Base-by-base conservation (phyloP, 92 coral and sea anemone species). In the Porites evermanni region DNA sequence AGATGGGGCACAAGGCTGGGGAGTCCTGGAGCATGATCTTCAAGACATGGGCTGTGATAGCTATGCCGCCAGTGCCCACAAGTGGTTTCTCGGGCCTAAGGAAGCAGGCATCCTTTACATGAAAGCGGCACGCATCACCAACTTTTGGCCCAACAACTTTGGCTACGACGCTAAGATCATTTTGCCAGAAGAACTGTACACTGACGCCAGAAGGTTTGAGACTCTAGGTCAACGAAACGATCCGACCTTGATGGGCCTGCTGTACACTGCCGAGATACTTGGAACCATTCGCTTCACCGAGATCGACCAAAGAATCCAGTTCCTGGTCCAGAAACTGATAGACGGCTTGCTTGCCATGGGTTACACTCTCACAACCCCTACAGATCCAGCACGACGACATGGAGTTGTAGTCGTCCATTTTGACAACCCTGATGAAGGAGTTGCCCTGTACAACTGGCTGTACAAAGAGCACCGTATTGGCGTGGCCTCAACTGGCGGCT, bases 1-100 rank as follows among this genome's bases (percentile, higher is more conserved):
- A 10, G 96, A 93, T 73, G 96, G 94, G 6, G 96, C 96, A 1
- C 92, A 88, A 53, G 65, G 83, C 17, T 93, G 96, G 96, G 96
- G 96, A 0, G 68, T 70, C 0, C 12, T 93, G 64, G 26, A 74
- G 23, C 86, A 72, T 24, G 86, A 93, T 88, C 84, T 93, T 16
- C 17, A 26, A n/a, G 79, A 75, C 64, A 75, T 93, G 79, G 83
- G 78, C 71, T 93, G 96, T 54, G 96, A 93, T 76, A 93, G 95
- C 84, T 81, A 24, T 79, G 1, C 85, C 59, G 96, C 75, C 1
- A 78, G 91, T 4, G 53, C 84, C 32, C 96, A 93, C 90, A 93
- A 93, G 86, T 93, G 96, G 96, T 83, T 93, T 20, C 26, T 90
- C 17, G 96, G 96, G 8, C 96, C 96, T 18, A 93, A 93, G 53